Conservation (phyloP, 2,888 invertebrate species). For the Drosophila neonasuta region DNA sequence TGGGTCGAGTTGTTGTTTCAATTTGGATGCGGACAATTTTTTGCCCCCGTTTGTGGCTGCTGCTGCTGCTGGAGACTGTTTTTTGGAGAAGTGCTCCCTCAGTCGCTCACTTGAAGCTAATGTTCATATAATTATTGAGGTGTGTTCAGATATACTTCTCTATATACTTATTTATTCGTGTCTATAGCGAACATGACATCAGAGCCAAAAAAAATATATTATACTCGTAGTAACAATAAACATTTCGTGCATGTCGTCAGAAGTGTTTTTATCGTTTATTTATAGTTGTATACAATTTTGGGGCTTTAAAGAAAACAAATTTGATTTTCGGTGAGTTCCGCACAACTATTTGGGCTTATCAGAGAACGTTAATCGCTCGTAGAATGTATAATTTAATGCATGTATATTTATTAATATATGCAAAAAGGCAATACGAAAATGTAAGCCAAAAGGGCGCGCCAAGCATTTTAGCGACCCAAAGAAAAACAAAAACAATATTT, state of each 20-base stretch:
- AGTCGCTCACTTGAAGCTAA: constrained; percentile 29
- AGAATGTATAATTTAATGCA: constrained; percentile 49
- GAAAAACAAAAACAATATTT: constrained; percentile 11
- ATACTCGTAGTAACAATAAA: constrained; percentile 18
- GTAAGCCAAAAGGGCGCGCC: constrained; percentile 60
- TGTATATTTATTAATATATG: constrained; percentile 60
- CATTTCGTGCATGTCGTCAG: constrained; percentile 40
- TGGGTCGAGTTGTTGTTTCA: constrained; percentile 63
- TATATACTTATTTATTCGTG: constrained; percentile 2
- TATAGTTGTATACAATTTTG: constrained; percentile 32
- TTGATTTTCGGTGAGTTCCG: background rate
- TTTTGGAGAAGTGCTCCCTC: constrained; percentile 37
- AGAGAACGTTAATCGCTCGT: constrained; percentile 49
- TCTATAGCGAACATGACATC: constrained; percentile 39
- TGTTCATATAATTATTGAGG: constrained; percentile 53
- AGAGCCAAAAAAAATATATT: constrained; percentile 11
- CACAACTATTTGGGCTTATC: constrained; percentile 45
- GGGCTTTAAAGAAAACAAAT: constrained; percentile 29
- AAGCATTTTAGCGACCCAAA: constrained; percentile 34
- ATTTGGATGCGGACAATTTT: constrained; percentile 46
- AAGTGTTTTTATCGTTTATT: constrained; percentile 33
- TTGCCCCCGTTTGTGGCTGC: constrained; percentile 24
- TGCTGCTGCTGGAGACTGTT: constrained; percentile 13
- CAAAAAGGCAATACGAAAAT: constrained; percentile 43
- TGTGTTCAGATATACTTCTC: constrained; percentile 33